Evolutionary conservation across 2,797 vertebrate genomes (phyloP).

Genomic region (Odontamblyopus rebecca): DNA sequence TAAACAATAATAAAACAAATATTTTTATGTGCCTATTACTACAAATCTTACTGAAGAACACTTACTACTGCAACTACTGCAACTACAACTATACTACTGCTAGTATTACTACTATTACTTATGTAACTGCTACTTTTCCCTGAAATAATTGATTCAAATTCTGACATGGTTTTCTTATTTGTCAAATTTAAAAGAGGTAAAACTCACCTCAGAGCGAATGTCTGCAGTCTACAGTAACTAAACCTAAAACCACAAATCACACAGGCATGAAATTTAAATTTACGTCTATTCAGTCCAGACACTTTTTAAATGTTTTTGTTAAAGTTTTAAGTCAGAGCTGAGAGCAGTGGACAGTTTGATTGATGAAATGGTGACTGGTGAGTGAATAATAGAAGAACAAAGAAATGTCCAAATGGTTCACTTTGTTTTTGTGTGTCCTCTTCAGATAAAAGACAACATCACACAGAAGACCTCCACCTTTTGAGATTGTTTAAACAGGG

Average conservation of each 20-base stretch:
- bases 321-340: neutral
- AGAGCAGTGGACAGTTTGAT: neutral
- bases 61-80: neutral
- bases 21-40: too few species aligned
- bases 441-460: neutral
- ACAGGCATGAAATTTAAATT: neutral
- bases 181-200: neutral
- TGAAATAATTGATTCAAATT: neutral
- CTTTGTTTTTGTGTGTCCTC: neutral
- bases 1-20: too few species aligned
- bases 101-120: too few species aligned
- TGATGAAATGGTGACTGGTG: neutral
- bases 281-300: neutral
- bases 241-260: neutral
- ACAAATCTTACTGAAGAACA: too few species aligned
- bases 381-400: neutral
- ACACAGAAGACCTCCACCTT: neutral
- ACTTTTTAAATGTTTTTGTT: neutral
- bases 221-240: neutral
- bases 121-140: neutral
- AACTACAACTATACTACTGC: neutral
- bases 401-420: neutral
- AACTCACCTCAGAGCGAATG: neutral
- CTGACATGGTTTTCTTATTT: neutral
- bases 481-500: neutral